Base-by-base conservation (phyloP, 2,888 invertebrate genomes). In the Trachelus iudaicus region DNA sequence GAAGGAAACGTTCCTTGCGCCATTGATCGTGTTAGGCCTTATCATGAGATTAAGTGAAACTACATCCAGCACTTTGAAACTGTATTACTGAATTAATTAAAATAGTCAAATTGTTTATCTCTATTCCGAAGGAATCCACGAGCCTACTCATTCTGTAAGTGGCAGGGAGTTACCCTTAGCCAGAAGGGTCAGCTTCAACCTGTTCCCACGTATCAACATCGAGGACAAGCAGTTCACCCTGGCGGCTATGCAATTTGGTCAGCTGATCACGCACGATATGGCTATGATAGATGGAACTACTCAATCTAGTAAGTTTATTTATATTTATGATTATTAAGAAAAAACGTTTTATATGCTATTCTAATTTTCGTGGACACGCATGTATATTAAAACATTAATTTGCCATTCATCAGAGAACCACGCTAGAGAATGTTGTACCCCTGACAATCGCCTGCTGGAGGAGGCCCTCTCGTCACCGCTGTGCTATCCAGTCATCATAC, bases 181-280 rank as follows among this genome's bases (percentile, higher is more conserved):
- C 3, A 93, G 97, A 73, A 92, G 94, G n/a, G 92, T 97, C 30
- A 97, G 97, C 82, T 91, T 95, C 73, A 92, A 93, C 0, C 89
- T 96, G 12, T 96, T 96, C 90, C 96, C 96, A 0, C 96, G 96
- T 86, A 92, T 93, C 69, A 94, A 95, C 81, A 90, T 95, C 6
- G 93, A 95, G 9, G 97, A 97, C 91, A 95, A 94, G 0, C 91
- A 94, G 80, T 97, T 94, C 93, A 96, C 95, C 31, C 92, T 97
- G 30, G 94, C 94, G 75, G 94, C 96, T 73, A 96, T 96, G 94
- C 96, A 96, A 85, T 96, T 95, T 93, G 96, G 96, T 0, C 96
- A 96, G 91, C 94, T 96, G 82, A 93, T 96, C 68, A 95, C 96
- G 11, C 96, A 96, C 90, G 96, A 96, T 86, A 95, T 96, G 95